Conservation (phyloP, 37 sponge, comb jelly and placozoan species). For the Aplysina aerophoba region DNA sequence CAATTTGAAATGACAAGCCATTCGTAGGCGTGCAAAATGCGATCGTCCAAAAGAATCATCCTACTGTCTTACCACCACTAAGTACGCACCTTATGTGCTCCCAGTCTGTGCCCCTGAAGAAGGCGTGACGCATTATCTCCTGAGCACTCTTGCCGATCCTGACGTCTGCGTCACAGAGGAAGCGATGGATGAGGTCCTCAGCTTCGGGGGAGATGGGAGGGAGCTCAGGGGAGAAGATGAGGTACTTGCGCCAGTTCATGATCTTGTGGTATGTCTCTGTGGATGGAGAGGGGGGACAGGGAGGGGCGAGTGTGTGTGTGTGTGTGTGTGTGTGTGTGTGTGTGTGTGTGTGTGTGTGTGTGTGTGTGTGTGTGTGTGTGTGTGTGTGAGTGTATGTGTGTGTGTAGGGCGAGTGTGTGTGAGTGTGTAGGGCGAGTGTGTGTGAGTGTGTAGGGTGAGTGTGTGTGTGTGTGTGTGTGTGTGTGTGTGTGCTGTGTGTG, state of each 20-base stretch:
- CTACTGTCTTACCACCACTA: too few species aligned
- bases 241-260: constrained; percentile 89
- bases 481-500: too few species aligned
- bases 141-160: constrained; percentile 70
- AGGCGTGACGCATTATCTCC: constrained; percentile 84
- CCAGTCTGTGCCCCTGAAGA: constrained; percentile 91
- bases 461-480: neutral
- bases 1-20: too few species aligned
- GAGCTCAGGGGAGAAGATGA: constrained; percentile 93
- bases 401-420: too few species aligned
- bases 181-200: constrained; percentile 76
- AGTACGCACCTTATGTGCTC: constrained; percentile 84
- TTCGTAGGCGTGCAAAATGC: too few species aligned
- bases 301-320: neutral
- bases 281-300: neutral
- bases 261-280: constrained; percentile 96
- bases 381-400: neutral
- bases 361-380: too few species aligned
- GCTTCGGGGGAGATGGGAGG: constrained; percentile 87
- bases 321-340: neutral
- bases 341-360: too few species aligned
- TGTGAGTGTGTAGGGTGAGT: too few species aligned
- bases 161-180: constrained; percentile 72
- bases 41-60: too few species aligned
- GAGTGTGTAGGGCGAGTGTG: too few species aligned